Evolutionary conservation across 1,140 invertebrate species (phyloP), one percentile per base, ranked within the genome.

Genomic region (Hermetia illucens): DNA sequence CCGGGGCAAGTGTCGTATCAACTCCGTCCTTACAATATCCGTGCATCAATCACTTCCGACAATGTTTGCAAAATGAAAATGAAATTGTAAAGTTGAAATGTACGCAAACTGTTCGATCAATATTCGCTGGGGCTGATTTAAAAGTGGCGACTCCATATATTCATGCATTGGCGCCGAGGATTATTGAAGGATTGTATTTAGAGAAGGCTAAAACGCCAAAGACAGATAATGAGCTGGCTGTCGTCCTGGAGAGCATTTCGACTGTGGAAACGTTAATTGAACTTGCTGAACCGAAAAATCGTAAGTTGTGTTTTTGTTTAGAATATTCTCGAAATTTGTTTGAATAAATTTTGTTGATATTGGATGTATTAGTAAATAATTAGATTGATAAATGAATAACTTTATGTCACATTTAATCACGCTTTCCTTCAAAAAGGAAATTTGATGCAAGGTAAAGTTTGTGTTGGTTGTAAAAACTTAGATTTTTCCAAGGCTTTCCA

Each of bases 41-140:
- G 2, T 90, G 86, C 52, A 85, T 95, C 44, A 92, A 95, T 66
- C 78, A 94, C 45, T 91, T 94, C 55, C 71, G 84, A 34, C 82
- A 88, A 45, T 83, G 85, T 48, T 72, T 95, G 43, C 80, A 90
- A 52, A 82, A 77, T 34, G 55, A 59, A 32, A 52, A 55, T 43
- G 39, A 54, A 34, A 50, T 82, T 72, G 70, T 86, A 0, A 74
- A 73, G 54, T 50, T 86, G 16, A 84, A 84, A 55, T 84, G 82
- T 50, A 70, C 88, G 19, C 79, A 86, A 59, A 80, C 79, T 1
- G 61, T 88, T 8, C 70, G 70, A 44, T 79, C 78, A 1, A 74
- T 90, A 30, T 84, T 88, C 50, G 59, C 71, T 16, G 75, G 82
- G 52, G 65, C 72, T 2, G 79, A 87, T 46, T 65, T 70, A 24